A percentile compares a stretch with the other conserved stretches of the same genome.
These are phyloP conservation scores for Cariama cristata DNA, from an alignment of 2,113 vertebrate genomes.

Conservation along the genomic window DNA sequence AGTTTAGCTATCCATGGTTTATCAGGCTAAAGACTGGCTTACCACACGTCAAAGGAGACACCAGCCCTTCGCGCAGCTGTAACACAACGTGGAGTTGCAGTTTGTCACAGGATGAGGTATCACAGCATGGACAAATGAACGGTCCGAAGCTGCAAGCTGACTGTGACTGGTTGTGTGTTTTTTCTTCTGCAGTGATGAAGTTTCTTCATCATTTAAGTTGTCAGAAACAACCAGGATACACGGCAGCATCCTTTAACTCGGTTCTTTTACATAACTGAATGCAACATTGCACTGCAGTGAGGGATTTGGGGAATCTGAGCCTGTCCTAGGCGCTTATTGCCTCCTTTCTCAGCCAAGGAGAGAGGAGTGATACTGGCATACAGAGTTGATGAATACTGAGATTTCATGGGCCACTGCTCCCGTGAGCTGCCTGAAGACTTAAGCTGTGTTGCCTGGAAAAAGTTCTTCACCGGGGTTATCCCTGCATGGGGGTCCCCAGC, in stretches of 20 bases:
- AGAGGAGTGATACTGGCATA: background rate
- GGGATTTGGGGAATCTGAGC: background rate
- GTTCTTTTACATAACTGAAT: background rate
- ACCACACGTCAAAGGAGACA: background rate
- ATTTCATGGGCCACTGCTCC: background rate
- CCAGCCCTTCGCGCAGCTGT: background rate
- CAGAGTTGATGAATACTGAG: background rate
- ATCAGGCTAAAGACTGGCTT: background rate
- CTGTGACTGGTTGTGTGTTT: background rate
- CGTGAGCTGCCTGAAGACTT: background rate
- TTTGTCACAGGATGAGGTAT: background rate
- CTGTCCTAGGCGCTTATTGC: background rate
- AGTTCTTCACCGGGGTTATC: background rate
- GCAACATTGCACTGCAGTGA: background rate
- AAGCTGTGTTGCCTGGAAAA: background rate
- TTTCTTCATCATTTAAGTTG: background rate
- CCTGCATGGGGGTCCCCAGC: background rate
- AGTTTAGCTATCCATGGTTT: background rate
- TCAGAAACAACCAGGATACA: background rate
- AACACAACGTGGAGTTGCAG: background rate
- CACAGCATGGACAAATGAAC: fast-evolving
- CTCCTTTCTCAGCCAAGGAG: background rate
- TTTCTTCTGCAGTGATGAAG: background rate
- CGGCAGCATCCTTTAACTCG: background rate
- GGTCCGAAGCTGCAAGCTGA: background rate